Evolutionary conservation across 2,888 invertebrate species (phyloP).

Genomic region (Harmothoe impar): DNA sequence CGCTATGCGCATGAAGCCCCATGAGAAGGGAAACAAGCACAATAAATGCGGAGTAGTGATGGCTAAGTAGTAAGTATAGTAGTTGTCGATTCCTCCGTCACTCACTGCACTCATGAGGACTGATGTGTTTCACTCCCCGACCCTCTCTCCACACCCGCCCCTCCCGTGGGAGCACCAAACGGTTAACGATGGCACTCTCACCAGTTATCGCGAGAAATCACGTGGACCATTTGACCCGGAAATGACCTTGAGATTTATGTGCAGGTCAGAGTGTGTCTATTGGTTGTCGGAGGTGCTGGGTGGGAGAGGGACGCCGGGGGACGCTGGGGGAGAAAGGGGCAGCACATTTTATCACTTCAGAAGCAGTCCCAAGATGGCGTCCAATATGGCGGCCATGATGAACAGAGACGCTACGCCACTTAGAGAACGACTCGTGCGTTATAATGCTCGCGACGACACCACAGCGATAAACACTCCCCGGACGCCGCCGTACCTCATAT

Average conservation of each 20-base stretch:
- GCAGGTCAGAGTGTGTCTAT: background rate
- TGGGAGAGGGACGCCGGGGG: background rate
- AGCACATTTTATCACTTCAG: background rate
- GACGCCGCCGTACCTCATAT: background rate
- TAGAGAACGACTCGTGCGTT: background rate
- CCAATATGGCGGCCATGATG: constrained; percentile 13
- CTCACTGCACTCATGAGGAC: background rate
- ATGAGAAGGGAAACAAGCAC: too few relatives aligned
- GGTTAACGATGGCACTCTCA: background rate
- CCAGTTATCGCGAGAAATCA: constrained; percentile 18
- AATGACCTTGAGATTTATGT: constrained; percentile 26
- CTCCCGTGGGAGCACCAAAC: background rate
- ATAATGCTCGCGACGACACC: background rate
- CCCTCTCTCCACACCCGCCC: background rate
- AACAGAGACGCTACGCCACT: background rate
- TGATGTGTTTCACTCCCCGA: background rate
- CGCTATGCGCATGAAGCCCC: too few relatives aligned
- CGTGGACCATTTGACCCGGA: constrained; percentile 22
- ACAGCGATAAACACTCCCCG: background rate
- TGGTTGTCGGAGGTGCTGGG: background rate
- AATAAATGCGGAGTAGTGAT: too few relatives aligned
- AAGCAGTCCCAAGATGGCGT: constrained; percentile 7
- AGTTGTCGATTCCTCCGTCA: background rate
- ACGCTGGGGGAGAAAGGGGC: background rate
- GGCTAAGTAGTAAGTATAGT: too few relatives aligned